Conservation (phyloP, 2,888 invertebrate species). For the Ectemnius continuus region DNA sequence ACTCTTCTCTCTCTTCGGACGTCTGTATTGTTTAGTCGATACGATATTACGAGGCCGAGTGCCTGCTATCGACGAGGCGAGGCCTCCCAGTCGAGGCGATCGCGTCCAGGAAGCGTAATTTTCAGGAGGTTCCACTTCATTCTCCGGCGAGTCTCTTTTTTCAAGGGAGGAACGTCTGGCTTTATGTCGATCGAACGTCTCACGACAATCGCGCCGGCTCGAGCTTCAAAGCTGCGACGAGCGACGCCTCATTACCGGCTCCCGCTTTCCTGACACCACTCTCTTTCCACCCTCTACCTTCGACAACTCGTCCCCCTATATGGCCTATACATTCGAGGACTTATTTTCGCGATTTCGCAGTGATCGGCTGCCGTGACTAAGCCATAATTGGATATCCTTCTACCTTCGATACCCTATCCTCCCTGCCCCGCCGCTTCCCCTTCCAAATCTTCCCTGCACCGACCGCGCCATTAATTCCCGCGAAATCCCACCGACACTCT, state of each 20-base stretch:
- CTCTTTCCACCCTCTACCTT: neutral
- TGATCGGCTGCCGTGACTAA: conserved; percentile 51
- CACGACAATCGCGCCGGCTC: conserved; percentile 35
- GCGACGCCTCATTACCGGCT: conserved; percentile 58
- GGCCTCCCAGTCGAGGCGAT: conserved; percentile 25
- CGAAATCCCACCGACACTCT: conserved; percentile 5
- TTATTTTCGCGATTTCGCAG: conserved; percentile 40
- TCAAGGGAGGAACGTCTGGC: conserved; percentile 22
- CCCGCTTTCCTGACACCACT: conserved; percentile 47
- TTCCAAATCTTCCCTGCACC: too few relatives aligned
- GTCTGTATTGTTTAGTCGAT: conserved; percentile 73
- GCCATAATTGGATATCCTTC: conserved; percentile 54
- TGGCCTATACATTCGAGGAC: conserved; percentile 26
- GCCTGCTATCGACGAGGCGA: conserved; percentile 13
- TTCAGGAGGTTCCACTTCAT: conserved; percentile 29
- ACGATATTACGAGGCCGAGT: conserved; percentile 51
- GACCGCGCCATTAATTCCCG: neutral
- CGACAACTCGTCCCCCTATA: neutral
- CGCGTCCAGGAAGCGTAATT: conserved; percentile 39
- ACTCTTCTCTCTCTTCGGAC: conserved; percentile 40
- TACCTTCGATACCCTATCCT: conserved; percentile 1
- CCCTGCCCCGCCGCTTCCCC: too few relatives aligned
- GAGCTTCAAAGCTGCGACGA: conserved; percentile 56
- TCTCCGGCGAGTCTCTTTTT: conserved; percentile 12
- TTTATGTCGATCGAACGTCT: conserved; percentile 47